phyloP scores from a whole-genome alignment of 2,797 vertebrate species.

The Syngnathus acus region DNA sequence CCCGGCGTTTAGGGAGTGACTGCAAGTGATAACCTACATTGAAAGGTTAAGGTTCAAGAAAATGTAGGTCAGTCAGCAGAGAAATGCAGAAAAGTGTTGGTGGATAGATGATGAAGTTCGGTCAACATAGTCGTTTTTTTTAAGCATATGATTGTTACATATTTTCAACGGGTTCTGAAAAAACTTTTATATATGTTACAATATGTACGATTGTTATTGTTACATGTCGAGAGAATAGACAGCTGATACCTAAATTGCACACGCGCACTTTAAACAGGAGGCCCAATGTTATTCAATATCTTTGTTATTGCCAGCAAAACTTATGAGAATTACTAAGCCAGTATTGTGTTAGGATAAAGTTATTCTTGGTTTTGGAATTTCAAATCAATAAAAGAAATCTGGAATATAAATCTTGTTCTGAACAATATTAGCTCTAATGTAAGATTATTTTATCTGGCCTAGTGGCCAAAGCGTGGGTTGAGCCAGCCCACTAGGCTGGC shows the following conservation, averaged over 20 bases:
- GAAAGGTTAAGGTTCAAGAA: no score
- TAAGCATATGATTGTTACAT: not conserved
- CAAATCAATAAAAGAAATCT: not conserved
- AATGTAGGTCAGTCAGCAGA: not conserved
- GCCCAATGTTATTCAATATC: not conserved
- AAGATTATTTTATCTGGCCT: not conserved
- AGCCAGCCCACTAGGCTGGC: not conserved
- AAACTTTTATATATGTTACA: no score
- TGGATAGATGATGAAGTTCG: not conserved
- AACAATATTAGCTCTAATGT: slow-evolving; percentile 1
- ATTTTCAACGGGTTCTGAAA: not conserved
- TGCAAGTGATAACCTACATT: no score
- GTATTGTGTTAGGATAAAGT: slow-evolving; percentile 6
- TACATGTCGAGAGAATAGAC: not conserved
- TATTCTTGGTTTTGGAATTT: slow-evolving; percentile 2
- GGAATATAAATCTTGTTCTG: not conserved
- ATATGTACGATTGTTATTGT: not conserved
- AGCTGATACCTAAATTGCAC: not conserved
- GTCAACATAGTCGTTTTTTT: not conserved
- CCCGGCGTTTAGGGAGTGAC: no score
- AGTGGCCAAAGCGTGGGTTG: no score
- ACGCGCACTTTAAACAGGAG: no score
- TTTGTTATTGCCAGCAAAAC: not conserved
- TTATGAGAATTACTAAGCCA: not conserved
- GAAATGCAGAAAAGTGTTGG: no score